Conservation (phyloP, 2,797 vertebrate species). For the Gymnocypris eckloni region DNA sequence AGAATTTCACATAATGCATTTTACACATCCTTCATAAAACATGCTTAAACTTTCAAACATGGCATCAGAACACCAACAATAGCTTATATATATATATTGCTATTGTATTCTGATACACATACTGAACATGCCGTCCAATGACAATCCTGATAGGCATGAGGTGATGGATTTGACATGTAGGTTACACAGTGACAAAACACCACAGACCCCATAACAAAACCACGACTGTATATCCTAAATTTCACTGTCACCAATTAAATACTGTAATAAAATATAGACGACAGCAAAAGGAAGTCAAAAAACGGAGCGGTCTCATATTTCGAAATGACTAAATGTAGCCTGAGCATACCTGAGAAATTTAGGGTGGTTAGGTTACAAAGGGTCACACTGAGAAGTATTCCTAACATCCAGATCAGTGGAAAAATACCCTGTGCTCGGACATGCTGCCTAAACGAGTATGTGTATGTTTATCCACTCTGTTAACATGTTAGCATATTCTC, state of each 20-base stretch:
- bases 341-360: constrained; percentile 45
- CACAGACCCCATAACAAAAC: neutral
- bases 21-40: neutral
- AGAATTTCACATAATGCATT: neutral
- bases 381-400: constrained; percentile 33
- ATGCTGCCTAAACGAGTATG: neutral
- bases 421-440: neutral
- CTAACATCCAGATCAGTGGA: constrained; percentile 41
- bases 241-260: neutral
- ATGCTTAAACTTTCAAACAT: neutral
- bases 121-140: neutral
- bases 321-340: constrained; percentile 33
- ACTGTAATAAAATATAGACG: neutral
- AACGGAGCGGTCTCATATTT: constrained; percentile 20
- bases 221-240: neutral
- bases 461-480: neutral
- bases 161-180: constrained; percentile 6
- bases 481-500: constrained; percentile 10
- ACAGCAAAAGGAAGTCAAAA: constrained; percentile 24
- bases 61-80: constrained; percentile 6
- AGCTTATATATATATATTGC: constrained; percentile 27
- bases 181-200: constrained; percentile 9
- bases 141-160: neutral
- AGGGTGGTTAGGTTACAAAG: constrained; percentile 39
- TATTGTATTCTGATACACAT: constrained; percentile 11